Percentiles rank a stretch among this genome's conserved stretches.
Conservation (phyloP, 2,888 invertebrate genomes). For the Plagodis pulveraria region DNA sequence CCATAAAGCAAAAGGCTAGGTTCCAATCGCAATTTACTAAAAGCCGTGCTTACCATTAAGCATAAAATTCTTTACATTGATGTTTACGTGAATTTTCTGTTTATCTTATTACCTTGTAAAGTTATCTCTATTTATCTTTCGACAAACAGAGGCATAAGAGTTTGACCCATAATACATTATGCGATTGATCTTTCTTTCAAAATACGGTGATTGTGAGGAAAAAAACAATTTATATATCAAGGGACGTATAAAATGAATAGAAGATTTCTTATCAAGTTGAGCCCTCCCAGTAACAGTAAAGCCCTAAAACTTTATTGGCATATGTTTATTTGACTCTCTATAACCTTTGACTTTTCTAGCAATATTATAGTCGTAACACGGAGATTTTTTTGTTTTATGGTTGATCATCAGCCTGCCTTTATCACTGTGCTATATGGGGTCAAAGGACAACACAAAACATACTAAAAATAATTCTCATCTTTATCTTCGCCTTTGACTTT, state of each 20-base stretch:
- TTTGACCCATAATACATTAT: no score
- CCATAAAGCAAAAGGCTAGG: neutral
- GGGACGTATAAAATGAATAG: conserved; percentile 12
- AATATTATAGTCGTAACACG: conserved; percentile 4
- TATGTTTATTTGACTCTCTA: conserved; percentile 19
- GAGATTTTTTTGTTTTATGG: no score
- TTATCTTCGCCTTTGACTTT: no score
- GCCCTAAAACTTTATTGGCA: conserved; percentile 28
- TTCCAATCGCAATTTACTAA: neutral
- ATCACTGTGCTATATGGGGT: no score
- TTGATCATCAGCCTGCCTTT: no score
- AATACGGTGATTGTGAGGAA: neutral
- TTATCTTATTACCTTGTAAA: no score
- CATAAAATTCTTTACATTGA: neutral
- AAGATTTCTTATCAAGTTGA: conserved; percentile 10
- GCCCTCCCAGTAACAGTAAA: conserved; percentile 12
- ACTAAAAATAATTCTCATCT: no score
- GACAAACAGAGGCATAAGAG: no score
- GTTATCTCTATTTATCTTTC: no score
- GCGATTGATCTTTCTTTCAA: no score
- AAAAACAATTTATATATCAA: conserved; percentile 16
- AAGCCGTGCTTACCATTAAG: neutral
- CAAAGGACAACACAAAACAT: no score
- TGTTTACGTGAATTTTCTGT: no score
- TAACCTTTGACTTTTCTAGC: conserved; percentile 13